phyloP scores from a whole-genome alignment of 1,140 invertebrate species.

The Drosophila willistoni region DNA sequence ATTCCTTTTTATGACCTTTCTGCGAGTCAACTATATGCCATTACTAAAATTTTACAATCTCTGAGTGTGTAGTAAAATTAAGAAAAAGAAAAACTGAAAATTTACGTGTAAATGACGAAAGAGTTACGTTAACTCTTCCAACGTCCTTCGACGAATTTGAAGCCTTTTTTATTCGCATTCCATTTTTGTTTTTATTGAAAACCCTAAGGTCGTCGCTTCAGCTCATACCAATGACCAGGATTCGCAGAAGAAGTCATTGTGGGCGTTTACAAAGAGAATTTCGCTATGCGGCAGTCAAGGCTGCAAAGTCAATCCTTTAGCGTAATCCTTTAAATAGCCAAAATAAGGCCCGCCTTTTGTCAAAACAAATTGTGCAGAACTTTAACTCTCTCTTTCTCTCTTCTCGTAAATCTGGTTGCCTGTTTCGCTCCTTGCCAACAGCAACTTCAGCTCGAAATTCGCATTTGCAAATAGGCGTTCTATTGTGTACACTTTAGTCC shows the following conservation, averaged over 20 bases:
- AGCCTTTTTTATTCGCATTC: constrained; percentile 49
- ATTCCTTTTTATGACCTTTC: constrained; percentile 19
- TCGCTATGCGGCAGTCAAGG: constrained; percentile 64
- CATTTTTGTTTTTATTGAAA: constrained; percentile 56
- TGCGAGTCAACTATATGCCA: constrained; percentile 31
- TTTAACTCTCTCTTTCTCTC: constrained; percentile 40
- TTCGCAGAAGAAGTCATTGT: constrained; percentile 65
- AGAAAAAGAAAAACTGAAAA: neutral
- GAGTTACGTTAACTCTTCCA: constrained; percentile 77
- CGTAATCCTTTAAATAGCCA: constrained; percentile 82
- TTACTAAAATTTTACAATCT: constrained; percentile 34
- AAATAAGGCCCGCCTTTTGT: constrained; percentile 81
- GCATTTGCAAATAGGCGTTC: constrained; percentile 72
- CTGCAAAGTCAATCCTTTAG: constrained; percentile 81
- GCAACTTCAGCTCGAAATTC: constrained; percentile 43
- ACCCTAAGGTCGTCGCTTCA: constrained; percentile 49
- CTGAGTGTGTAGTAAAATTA: constrained; percentile 45
- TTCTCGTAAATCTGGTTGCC: neutral
- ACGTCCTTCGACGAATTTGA: constrained; percentile 59
- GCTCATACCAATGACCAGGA: constrained; percentile 63
- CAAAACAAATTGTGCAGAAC: constrained; percentile 65
- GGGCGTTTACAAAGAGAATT: constrained; percentile 51
- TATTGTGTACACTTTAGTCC: constrained; percentile 73
- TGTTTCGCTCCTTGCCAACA: too few relatives aligned
- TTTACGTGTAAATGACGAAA: constrained; percentile 76